A percentile compares a stretch with the other conserved stretches of the same genome.
phyloP scores from a whole-genome alignment of 2,888 invertebrate species.

The Prosopocoilus inquinatus region DNA sequence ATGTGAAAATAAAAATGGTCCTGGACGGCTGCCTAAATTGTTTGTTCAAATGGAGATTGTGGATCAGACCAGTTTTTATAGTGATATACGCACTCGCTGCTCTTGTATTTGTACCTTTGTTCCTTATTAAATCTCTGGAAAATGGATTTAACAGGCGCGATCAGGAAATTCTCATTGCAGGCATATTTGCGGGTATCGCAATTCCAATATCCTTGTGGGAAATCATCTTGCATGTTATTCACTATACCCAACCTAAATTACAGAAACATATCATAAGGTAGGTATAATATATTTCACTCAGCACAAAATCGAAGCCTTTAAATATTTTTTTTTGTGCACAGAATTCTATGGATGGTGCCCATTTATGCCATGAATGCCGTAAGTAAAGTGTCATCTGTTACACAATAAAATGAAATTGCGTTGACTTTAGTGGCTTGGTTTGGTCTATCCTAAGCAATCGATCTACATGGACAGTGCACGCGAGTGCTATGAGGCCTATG shows the following conservation, averaged over 20 bases:
- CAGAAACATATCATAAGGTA: slow-evolving; percentile 93
- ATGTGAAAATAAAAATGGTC: slow-evolving; percentile 35
- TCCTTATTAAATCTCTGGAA: slow-evolving; percentile 76
- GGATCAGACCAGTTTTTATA: slow-evolving; percentile 86
- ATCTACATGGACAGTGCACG: slow-evolving; percentile 91
- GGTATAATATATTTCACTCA: slow-evolving; percentile 13
- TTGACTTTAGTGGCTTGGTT: slow-evolving; percentile 73
- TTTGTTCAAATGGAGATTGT: slow-evolving; percentile 71
- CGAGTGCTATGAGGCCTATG: slow-evolving; percentile 97
- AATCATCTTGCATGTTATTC: slow-evolving; percentile 89
- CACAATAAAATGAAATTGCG: slow-evolving; percentile 9
- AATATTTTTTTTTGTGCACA: slow-evolving; percentile 48
- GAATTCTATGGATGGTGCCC: slow-evolving; percentile 97
- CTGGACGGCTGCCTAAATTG: slow-evolving; percentile 40
- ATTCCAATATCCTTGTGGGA: slow-evolving; percentile 93
- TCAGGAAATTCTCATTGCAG: slow-evolving; percentile 80
- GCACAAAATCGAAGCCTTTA: slow-evolving; percentile 4
- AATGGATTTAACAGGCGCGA: slow-evolving; percentile 77
- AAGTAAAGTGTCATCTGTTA: slow-evolving; percentile 48
- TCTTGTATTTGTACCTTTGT: slow-evolving; percentile 78
- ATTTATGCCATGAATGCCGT: slow-evolving; percentile 94
- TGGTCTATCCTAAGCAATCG: slow-evolving; percentile 81
- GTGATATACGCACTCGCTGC: slow-evolving; percentile 77
- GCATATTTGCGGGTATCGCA: slow-evolving; percentile 87
- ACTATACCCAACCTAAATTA: slow-evolving; percentile 87